These are phyloP conservation scores for Muntiacus muntjak DNA, from an alignment of 2,113 vertebrate genomes.

Conservation along the genomic window DNA sequence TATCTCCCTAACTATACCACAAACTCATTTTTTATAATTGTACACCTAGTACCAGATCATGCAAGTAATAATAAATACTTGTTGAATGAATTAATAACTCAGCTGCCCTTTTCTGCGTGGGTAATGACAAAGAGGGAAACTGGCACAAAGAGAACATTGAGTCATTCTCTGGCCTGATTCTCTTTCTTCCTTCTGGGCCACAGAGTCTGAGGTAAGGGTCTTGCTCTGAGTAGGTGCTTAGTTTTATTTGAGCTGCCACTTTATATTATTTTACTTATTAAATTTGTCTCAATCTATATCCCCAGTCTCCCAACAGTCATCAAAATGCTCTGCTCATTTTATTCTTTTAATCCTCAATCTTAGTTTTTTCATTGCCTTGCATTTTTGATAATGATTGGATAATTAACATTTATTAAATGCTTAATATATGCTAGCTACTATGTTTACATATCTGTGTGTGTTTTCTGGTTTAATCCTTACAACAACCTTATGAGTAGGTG, in stretches of 20 bases:
- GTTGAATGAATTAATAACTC: not conserved
- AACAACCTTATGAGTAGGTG: not conserved
- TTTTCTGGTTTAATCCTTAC: not conserved
- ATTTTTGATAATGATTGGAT: not conserved
- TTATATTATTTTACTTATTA: not conserved
- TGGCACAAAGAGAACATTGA: not conserved
- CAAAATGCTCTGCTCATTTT: not conserved
- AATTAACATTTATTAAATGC: not conserved
- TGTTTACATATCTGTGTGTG: not conserved
- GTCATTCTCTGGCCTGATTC: not conserved
- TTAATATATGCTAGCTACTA: not conserved
- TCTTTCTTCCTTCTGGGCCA: not conserved
- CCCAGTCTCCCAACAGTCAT: not conserved
- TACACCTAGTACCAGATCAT: not conserved
- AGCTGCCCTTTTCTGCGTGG: not conserved
- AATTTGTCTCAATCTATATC: not conserved
- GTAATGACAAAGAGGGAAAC: not conserved
- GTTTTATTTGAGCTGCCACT: not conserved
- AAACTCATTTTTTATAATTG: not conserved
- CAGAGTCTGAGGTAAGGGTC: not conserved
- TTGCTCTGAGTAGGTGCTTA: not conserved
- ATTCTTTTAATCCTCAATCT: not conserved
- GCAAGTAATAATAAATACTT: not conserved
- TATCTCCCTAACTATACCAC: not conserved
- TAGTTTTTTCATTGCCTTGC: not conserved